Percentiles rank a stretch among this genome's conserved stretches.
Conservation (phyloP, 2,113 vertebrate species). For the Cepphus grylle region DNA sequence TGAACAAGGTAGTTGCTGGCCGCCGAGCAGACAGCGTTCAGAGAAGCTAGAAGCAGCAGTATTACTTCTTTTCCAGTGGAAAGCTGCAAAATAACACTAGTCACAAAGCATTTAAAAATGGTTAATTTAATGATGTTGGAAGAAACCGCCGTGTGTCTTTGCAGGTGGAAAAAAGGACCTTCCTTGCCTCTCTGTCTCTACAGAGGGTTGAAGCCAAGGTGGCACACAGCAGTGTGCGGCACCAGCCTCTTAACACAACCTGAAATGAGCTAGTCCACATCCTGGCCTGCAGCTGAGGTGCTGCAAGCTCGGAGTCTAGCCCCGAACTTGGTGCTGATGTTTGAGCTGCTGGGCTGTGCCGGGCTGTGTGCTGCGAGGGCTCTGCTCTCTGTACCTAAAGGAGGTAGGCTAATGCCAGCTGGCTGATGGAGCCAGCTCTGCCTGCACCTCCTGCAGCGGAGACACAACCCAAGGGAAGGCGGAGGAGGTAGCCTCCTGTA, state of each 20-base stretch:
- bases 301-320: neutral
- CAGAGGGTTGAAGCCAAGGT: neutral
- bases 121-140: neutral
- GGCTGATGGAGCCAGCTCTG: neutral
- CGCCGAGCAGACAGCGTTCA: neutral
- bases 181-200: neutral
- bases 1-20: neutral
- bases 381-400: rapidly evolving
- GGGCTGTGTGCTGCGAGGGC: neutral
- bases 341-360: neutral
- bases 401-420: neutral
- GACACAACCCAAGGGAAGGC: neutral
- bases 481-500: neutral
- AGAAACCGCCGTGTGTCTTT: constrained; percentile 8
- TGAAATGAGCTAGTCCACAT: neutral
- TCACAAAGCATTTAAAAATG: constrained; percentile 53
- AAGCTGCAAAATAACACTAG: constrained; percentile 57
- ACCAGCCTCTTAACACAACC: neutral
- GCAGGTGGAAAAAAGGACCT: neutral
- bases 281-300: neutral
- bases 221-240: neutral
- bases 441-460: neutral
- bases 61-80: neutral
- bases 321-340: neutral
- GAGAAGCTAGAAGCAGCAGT: constrained; percentile 6